Evolutionary conservation across 2,797 vertebrate genomes (phyloP).

Genomic region (Pipistrellus pygmaeus): DNA sequence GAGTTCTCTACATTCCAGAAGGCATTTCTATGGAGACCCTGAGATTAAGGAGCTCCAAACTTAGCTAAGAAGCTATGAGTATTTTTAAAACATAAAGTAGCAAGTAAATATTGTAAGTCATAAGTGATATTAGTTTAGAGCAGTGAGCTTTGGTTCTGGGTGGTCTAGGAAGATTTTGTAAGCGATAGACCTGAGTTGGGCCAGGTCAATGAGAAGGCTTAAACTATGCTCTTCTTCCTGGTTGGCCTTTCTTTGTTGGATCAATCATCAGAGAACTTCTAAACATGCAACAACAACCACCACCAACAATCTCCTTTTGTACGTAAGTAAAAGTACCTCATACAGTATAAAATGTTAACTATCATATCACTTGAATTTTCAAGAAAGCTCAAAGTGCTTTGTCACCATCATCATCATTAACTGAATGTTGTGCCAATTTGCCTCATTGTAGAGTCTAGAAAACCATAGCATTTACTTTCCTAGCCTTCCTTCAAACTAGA

Average conservation of each 20-base stretch:
- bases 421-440: neutral
- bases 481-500: neutral
- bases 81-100: conserved; percentile 49
- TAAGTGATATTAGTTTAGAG: conserved; percentile 10
- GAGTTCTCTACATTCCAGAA: neutral
- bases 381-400: neutral
- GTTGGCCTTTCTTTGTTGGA: neutral
- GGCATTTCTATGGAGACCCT: neutral
- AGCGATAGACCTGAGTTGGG: neutral
- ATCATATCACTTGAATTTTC: neutral
- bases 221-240: neutral
- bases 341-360: conserved; percentile 36
- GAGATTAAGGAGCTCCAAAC: conserved; percentile 35
- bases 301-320: neutral
- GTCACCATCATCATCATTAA: neutral
- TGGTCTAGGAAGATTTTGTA: conserved; percentile 48
- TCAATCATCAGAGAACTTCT: conserved; percentile 9
- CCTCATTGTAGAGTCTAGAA: neutral
- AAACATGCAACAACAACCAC: conserved; percentile 37
- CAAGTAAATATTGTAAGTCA: conserved; percentile 40
- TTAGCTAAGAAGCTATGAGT: conserved; percentile 5
- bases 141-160: conserved; percentile 52
- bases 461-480: conserved; percentile 15
- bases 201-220: conserved; percentile 30
- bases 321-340: neutral